Evolutionary conservation across 1,140 invertebrate species (phyloP).

Genomic region (Globodera rostochiensis): DNA sequence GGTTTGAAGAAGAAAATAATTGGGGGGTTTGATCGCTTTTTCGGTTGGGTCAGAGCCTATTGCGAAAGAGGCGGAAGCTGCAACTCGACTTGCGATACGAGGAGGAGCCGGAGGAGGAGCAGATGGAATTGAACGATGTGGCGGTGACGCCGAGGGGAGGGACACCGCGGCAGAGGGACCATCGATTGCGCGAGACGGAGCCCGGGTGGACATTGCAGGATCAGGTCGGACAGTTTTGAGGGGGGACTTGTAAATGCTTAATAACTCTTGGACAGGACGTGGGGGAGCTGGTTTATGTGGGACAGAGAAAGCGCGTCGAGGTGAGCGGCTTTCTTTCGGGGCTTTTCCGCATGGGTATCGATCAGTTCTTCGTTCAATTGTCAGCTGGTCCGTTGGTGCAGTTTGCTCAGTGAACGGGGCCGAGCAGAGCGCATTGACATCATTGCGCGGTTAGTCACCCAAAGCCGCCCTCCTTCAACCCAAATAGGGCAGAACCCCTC

Average conservation of each 20-base stretch:
- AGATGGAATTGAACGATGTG: constrained; percentile 49
- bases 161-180: constrained; percentile 27
- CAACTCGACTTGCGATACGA: constrained; percentile 52
- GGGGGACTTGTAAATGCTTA: neutral
- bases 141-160: constrained; percentile 31
- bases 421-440: constrained; percentile 65
- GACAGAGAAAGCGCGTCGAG: constrained; percentile 61
- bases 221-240: neutral
- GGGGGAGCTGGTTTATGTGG: constrained; percentile 58
- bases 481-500: neutral
- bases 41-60: constrained; percentile 33
- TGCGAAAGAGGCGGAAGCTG: constrained; percentile 46
- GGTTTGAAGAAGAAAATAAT: neutral
- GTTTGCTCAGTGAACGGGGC: constrained; percentile 59
- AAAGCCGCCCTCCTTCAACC: neutral
- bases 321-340: neutral
- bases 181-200: constrained; percentile 43
- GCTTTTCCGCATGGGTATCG: neutral
- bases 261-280: constrained; percentile 46
- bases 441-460: constrained; percentile 53
- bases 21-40: neutral
- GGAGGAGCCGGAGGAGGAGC: constrained; percentile 39
- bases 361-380: neutral
- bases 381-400: constrained; percentile 61
- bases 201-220: constrained; percentile 60